phyloP scores from a whole-genome alignment of 2,113 vertebrate genomes.

The Daubentonia madagascariensis region DNA sequence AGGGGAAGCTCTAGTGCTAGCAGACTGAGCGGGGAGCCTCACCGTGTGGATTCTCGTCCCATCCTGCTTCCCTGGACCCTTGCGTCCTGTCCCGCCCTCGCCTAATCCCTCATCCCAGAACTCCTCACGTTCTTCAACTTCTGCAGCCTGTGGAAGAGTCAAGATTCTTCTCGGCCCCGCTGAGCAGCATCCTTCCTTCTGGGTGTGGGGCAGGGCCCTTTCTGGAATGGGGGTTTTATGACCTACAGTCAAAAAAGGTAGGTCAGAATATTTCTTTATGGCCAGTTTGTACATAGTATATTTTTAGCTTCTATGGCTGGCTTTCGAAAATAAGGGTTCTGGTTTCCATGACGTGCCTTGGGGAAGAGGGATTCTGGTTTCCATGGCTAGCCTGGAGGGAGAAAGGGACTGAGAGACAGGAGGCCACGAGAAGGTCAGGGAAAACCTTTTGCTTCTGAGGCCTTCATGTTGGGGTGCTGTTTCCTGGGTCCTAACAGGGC shows the following conservation, averaged over 20 bases:
- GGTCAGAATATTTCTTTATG: not conserved
- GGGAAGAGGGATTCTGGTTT: not conserved
- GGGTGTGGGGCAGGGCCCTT: not conserved
- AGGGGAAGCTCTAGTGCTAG: not conserved
- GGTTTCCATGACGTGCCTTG: not conserved
- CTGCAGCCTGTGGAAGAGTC: too few relatives aligned
- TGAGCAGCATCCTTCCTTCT: not conserved
- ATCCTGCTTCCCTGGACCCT: too few relatives aligned
- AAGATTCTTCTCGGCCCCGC: not conserved
- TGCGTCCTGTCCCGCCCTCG: too few relatives aligned
- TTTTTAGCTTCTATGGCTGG: not conserved
- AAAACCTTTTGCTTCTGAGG: not conserved
- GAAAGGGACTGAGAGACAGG: not conserved
- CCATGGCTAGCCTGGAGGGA: not conserved
- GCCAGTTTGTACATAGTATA: not conserved
- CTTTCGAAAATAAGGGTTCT: not conserved
- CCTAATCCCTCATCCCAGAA: too few relatives aligned
- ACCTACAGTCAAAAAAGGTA: not conserved
- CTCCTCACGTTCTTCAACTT: too few relatives aligned
- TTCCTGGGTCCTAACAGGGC: not conserved
- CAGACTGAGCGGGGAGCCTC: not conserved
- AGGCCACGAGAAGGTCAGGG: not conserved
- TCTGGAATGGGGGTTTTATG: not conserved
- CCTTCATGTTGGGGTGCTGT: not conserved
- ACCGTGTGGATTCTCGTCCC: too few relatives aligned